These are phyloP conservation scores for Tapirus indicus DNA, from an alignment of 2,797 vertebrate species.

Conservation along the genomic window DNA sequence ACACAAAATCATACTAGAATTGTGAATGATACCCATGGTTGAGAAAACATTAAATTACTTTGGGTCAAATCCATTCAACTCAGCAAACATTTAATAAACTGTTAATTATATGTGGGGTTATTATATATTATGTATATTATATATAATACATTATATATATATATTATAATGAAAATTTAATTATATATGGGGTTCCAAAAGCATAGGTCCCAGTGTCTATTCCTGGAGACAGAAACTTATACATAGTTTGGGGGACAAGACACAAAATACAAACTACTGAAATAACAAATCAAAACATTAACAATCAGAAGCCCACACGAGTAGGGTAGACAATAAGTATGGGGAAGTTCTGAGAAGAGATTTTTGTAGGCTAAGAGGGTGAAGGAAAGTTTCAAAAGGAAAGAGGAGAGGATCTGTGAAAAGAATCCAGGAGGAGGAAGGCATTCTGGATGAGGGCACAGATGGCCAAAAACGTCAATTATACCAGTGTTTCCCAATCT, in stretches of 20 bases:
- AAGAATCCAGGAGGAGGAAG: not conserved
- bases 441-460: not conserved
- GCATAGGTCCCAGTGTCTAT: not conserved
- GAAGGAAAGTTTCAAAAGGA: not conserved
- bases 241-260: not conserved
- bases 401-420: not conserved
- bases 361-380: not conserved
- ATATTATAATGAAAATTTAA: not conserved
- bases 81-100: slow-evolving; percentile 21
- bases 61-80: slow-evolving; percentile 46
- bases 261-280: not conserved
- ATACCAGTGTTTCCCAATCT: not conserved
- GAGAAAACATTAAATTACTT: slow-evolving; percentile 28
- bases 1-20: not conserved
- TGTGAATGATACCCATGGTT: not conserved
- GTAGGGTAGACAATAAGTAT: not conserved
- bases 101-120: not conserved
- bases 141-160: not conserved
- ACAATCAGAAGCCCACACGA: not conserved
- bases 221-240: not conserved
- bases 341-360: not conserved
- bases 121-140: not conserved
- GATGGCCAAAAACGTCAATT: not conserved
- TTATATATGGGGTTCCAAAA: not conserved
- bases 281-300: not conserved